Evolutionary conservation across 2,797 vertebrate genomes (phyloP), one percentile per base, ranked within the genome.

Genomic region (Acridotheres tristis): DNA sequence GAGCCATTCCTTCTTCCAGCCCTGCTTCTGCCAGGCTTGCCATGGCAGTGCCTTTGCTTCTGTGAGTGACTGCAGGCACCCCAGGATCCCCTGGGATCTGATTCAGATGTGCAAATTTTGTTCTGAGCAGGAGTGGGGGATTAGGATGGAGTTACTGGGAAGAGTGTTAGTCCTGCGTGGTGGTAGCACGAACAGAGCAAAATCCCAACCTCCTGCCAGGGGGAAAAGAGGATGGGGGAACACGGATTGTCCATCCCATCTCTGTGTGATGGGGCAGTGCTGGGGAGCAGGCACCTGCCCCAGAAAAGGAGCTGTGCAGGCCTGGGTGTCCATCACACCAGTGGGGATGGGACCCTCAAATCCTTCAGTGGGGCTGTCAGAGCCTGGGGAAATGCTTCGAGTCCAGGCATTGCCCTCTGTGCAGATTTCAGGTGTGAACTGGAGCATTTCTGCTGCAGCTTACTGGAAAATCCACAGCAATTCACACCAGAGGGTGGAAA

Each of bases 171-270:
- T 30, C 43, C 83, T 75, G 95, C 0, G 1, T 25, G 0, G 4
- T 1, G 1, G 43, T 1, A 27, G 36, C 2, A 3, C 0, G 30
- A 54, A 1, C 43, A 47, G 68, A 71, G 62, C 6, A 5, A 65
- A 75, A 62, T 7, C 59, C 62, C 9, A 13, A 6, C 15, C 45
- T 83, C 45, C 66, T 38, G 47, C 34, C 54, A 1, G 0, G 17
- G 0, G 8, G 48, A 27, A 59, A 53, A 61, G 7, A 19, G 22
- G 57, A 16, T 5, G 36, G 53, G 34, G 51, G 29, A 15, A 7
- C 3, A 6, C 22, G 9, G 12, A 22, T 8, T 2, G 4, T 27
- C 54, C 34, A 1, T 43, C 54, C 68, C 45, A 10, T 2, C 47
- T 4, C 57, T 13, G 53, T 15, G 55, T 1, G 16, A 4, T 2